Evolutionary conservation across 2,113 vertebrate species (phyloP).

Genomic region (Barbus barbus): DNA sequence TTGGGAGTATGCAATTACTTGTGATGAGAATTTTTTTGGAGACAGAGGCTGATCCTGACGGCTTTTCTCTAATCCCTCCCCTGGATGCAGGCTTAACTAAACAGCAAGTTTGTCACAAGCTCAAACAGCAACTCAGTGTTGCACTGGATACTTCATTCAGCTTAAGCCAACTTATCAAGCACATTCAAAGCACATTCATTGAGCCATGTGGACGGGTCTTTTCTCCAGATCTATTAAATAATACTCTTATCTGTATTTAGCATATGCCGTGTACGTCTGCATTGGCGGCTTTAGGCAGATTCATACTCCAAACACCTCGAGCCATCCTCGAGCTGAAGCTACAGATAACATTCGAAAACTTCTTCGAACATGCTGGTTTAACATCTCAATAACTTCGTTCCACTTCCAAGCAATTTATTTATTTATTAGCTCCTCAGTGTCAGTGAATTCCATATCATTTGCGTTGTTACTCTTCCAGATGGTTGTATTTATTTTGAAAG

Average conservation of each 20-base stretch:
- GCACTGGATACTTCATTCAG: conserved; percentile 76
- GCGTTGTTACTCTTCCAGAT: conserved; percentile 51
- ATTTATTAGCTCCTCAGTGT: conserved; percentile 63
- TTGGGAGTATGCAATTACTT: conserved; percentile 68
- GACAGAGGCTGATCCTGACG: conserved; percentile 77
- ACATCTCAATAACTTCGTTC: conserved; percentile 74
- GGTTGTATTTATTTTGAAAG: conserved; percentile 45
- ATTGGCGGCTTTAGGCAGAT: conserved; percentile 78
- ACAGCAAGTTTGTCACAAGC: conserved; percentile 78
- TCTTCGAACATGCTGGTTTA: conserved; percentile 74
- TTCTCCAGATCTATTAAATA: conserved; percentile 80
- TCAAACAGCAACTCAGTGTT: conserved; percentile 77
- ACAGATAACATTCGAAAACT: conserved; percentile 79
- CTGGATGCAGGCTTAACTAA: conserved; percentile 76
- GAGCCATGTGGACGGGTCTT: conserved; percentile 75
- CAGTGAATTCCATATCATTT: conserved; percentile 59
- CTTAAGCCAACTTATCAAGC: conserved; percentile 82
- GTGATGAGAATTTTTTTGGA: conserved; percentile 74
- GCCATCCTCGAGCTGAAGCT: conserved; percentile 77
- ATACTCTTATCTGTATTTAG: conserved; percentile 83
- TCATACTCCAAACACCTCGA: conserved; percentile 78
- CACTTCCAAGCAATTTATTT: conserved; percentile 66
- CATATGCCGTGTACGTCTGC: conserved; percentile 79
- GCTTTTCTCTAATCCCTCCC: conserved; percentile 79
- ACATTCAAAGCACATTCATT: conserved; percentile 80